Conservation (phyloP, 2,797 vertebrate genomes). For the Microctenopoma lineatum region DNA sequence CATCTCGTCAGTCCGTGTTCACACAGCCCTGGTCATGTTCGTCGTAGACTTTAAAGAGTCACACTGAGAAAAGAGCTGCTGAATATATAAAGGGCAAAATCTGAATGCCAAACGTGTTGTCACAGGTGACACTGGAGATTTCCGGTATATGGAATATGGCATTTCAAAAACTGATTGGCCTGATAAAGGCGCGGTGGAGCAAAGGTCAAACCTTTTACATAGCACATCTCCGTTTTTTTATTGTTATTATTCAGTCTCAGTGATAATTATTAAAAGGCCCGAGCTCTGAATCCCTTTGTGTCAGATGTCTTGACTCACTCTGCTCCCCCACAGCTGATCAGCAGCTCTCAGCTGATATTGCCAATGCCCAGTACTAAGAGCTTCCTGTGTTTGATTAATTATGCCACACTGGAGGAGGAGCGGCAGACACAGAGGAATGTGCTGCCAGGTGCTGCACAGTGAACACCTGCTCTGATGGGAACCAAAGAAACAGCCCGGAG, state of each 20-base stretch:
- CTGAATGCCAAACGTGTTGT: slow-evolving; percentile 12
- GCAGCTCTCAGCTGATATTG: not conserved
- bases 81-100: slow-evolving; percentile 22
- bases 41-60: not conserved
- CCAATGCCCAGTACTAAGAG: not conserved
- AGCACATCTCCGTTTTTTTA: not conserved
- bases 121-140: slow-evolving; percentile 6
- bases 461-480: slow-evolving; percentile 27
- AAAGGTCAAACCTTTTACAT: slow-evolving; percentile 15
- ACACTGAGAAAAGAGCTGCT: not conserved
- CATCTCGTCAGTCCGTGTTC: no score
- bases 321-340: not conserved
- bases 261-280: not conserved
- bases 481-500: slow-evolving; percentile 20
- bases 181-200: not conserved
- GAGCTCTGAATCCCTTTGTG: not conserved
- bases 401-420: slow-evolving; percentile 9
- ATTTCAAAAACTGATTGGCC: slow-evolving; percentile 7
- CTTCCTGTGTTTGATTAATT: slow-evolving; percentile 29
- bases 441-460: slow-evolving; percentile 9
- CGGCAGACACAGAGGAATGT: slow-evolving; percentile 18
- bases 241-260: slow-evolving; percentile 1
- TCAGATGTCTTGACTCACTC: slow-evolving; percentile 1
- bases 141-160: slow-evolving; percentile 1
- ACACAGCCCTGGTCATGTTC: not conserved